Conservation (phyloP, 1,140 invertebrate species). For the Drosophila truncata region DNA sequence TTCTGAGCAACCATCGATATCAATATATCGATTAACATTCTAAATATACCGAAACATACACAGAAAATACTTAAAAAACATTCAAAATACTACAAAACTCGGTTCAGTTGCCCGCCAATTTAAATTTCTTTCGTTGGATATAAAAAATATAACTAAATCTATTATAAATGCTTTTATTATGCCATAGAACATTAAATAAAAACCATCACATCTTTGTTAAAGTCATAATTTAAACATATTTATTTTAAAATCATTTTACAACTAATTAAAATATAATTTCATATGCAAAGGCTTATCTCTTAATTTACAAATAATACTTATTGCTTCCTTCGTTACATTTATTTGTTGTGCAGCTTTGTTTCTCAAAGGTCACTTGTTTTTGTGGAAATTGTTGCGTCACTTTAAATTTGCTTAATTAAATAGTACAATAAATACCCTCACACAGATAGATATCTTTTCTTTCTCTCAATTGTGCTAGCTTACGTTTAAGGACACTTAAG, state of each 20-base stretch:
- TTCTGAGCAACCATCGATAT: too few relatives aligned
- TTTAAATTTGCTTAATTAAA: conserved; percentile 37
- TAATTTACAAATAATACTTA: conserved; percentile 45
- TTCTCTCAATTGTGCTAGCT: conserved; percentile 36
- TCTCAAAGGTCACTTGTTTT: conserved; percentile 40
- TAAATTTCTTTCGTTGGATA: neutral
- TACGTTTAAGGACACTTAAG: conserved; percentile 18
- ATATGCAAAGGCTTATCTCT: conserved; percentile 19
- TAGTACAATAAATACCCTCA: conserved; percentile 38
- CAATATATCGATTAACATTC: neutral
- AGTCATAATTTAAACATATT: conserved; percentile 18
- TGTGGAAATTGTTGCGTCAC: conserved; percentile 23
- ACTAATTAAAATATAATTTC: conserved; percentile 25
- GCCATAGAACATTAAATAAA: neutral
- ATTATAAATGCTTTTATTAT: neutral
- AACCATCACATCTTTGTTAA: too few relatives aligned
- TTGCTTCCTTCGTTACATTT: conserved; percentile 9
- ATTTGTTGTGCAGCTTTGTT: conserved; percentile 23
- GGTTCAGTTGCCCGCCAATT: neutral
- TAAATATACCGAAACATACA: neutral
- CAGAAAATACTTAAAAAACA: neutral
- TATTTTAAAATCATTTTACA: conserved; percentile 25
- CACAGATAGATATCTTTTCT: conserved; percentile 10
- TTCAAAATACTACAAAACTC: too few relatives aligned
- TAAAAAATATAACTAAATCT: neutral